Conservation (phyloP, 92 coral and sea anemone species). For the Pocillopora grandis region DNA sequence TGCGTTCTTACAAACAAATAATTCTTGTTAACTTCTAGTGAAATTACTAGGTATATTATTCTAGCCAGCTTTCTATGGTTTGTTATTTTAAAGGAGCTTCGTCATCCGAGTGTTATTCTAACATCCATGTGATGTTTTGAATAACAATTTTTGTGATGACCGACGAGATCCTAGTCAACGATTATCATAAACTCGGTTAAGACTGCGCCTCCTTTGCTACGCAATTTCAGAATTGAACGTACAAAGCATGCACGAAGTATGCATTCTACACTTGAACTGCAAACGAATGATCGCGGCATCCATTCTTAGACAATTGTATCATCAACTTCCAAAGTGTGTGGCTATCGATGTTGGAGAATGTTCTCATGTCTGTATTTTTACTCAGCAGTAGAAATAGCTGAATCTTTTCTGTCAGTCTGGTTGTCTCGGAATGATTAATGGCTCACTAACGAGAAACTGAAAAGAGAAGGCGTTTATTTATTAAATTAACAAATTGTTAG, state of each 20-base stretch:
- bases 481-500: constrained; percentile 47
- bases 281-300: not conserved
- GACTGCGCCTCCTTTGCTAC: not conserved
- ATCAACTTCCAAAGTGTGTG: not conserved
- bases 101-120: not conserved
- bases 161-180: not conserved
- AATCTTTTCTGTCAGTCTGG: constrained; percentile 23
- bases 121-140: not conserved
- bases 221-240: not conserved
- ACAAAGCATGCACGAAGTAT: too few species aligned
- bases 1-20: not conserved
- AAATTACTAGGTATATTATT: not conserved
- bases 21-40: not conserved
- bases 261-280: too few species aligned
- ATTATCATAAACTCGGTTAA: not conserved
- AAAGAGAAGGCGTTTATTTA: constrained; percentile 33
- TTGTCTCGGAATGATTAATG: constrained; percentile 53
- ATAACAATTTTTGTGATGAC: not conserved
- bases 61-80: not conserved
- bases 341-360: not conserved
- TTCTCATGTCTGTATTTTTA: not conserved
- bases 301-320: not conserved
- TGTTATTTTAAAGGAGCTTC: constrained; percentile 11
- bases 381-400: not conserved
- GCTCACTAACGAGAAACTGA: constrained; percentile 54